phyloP scores from a whole-genome alignment of 2,113 vertebrate genomes.

The Platichthys stellatus region DNA sequence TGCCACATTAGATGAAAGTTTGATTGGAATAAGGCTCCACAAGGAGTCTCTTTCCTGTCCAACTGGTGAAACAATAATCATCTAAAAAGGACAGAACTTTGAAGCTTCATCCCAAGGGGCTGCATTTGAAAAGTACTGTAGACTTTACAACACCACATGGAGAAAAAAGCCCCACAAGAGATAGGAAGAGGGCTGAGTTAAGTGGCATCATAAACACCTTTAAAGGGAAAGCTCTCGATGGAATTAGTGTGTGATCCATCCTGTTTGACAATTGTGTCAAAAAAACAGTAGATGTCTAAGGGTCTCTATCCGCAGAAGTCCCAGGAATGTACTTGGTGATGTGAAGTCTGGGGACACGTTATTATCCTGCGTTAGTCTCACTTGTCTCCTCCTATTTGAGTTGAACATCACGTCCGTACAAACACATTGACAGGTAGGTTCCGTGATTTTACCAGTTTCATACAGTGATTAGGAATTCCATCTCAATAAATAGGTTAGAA shows the following conservation, averaged over 20 bases:
- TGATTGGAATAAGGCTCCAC: conserved; percentile 31
- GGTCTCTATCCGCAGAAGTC: background rate
- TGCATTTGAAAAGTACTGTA: background rate
- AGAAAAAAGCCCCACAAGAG: background rate
- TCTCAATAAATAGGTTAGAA: background rate
- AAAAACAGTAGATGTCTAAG: background rate
- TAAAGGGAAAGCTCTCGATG: background rate
- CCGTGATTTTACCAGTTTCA: background rate
- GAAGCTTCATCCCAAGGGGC: background rate
- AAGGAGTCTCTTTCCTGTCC: conserved; percentile 22
- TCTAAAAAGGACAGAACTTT: background rate
- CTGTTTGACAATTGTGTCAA: conserved; percentile 27
- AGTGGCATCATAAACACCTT: background rate
- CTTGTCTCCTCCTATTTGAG: conserved; percentile 43
- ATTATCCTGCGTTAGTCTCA: conserved; percentile 40
- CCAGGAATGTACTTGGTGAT: conserved; percentile 6
- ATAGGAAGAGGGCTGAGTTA: background rate
- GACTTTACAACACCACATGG: conserved; percentile 4
- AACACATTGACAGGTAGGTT: conserved; percentile 1
- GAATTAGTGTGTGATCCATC: conserved; percentile 9
- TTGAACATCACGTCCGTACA: conserved; percentile 1
- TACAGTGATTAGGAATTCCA: background rate
- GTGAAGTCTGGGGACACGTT: conserved; percentile 50
- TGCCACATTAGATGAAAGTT: conserved; percentile 44
- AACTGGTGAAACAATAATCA: conserved; percentile 30